phyloP scores from a whole-genome alignment of 2,113 vertebrate species.

The Laticauda laticaudata region DNA sequence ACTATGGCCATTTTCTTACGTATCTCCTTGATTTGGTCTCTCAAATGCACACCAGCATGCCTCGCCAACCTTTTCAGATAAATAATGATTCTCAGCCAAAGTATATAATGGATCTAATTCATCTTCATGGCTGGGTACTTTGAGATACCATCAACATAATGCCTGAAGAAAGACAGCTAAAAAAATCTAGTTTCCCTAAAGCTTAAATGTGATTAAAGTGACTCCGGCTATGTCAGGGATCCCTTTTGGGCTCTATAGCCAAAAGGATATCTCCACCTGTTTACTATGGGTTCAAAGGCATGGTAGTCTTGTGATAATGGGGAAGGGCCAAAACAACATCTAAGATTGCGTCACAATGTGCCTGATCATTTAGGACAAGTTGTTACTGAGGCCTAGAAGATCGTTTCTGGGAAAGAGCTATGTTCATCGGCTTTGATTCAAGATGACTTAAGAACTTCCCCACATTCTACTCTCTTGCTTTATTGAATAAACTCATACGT shows the following conservation, averaged over 20 bases:
- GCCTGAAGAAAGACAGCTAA: neutral
- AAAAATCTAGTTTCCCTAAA: neutral
- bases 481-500: neutral
- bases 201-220: neutral
- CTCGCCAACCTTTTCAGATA: neutral
- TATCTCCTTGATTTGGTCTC: neutral
- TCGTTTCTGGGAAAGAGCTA: neutral
- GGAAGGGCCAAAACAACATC: neutral
- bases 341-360: neutral
- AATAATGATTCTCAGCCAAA: neutral
- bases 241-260: neutral
- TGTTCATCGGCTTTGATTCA: neutral
- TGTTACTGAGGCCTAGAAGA: neutral
- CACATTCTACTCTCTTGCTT: neutral
- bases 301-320: too few relatives aligned
- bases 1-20: neutral
- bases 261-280: neutral
- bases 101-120: neutral
- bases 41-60: neutral
- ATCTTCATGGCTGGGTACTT: neutral
- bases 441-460: neutral
- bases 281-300: neutral
- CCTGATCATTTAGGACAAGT: neutral
- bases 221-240: neutral
- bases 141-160: neutral